A percentile compares a stretch with the other conserved stretches of the same genome.
These are phyloP conservation scores for Elysia crispata DNA, from an alignment of 2,888 invertebrate species.

Conservation along the genomic window DNA sequence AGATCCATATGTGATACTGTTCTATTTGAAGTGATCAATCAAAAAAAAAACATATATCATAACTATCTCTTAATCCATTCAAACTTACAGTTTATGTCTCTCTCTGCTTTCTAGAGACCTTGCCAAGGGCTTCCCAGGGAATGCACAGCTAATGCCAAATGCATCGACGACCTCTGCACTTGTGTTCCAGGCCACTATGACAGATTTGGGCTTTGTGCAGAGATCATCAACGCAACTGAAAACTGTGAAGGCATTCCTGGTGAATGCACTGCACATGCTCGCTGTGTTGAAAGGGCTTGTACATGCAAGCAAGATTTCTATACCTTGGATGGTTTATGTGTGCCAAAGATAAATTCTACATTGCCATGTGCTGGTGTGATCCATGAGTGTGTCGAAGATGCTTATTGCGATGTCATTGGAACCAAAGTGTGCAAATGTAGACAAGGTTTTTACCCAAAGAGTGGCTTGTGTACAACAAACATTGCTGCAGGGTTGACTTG, in stretches of 20 bases:
- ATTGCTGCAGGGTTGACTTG: too few species aligned
- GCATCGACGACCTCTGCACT: slow-evolving; percentile 22
- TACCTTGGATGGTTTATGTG: slow-evolving; percentile 38
- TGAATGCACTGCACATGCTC: slow-evolving; percentile 23
- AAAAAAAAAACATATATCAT: too few species aligned
- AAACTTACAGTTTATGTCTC: too few species aligned
- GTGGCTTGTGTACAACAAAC: too few species aligned
- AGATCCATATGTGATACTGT: too few species aligned
- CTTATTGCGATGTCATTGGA: not conserved
- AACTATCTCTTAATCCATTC: too few species aligned
- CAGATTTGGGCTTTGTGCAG: slow-evolving; percentile 37
- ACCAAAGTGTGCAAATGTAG: too few species aligned
- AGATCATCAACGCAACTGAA: slow-evolving; percentile 1
- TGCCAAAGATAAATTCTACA: slow-evolving; percentile 34
- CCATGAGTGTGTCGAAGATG: slow-evolving; percentile 27
- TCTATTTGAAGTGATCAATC: too few species aligned
- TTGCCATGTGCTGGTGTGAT: slow-evolving; percentile 14
- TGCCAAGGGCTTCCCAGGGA: slow-evolving; percentile 24
- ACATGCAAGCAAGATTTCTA: slow-evolving; percentile 46
- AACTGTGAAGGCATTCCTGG: slow-evolving; percentile 34
- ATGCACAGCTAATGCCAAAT: slow-evolving; percentile 40
- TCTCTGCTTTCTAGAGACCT: not conserved
- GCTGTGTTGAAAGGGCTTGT: slow-evolving; percentile 29
- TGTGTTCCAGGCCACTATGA: slow-evolving; percentile 38
- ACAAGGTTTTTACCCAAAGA: too few species aligned